Evolutionary conservation across 2,113 vertebrate genomes (phyloP).

Genomic region (Nematolebias whitei): DNA sequence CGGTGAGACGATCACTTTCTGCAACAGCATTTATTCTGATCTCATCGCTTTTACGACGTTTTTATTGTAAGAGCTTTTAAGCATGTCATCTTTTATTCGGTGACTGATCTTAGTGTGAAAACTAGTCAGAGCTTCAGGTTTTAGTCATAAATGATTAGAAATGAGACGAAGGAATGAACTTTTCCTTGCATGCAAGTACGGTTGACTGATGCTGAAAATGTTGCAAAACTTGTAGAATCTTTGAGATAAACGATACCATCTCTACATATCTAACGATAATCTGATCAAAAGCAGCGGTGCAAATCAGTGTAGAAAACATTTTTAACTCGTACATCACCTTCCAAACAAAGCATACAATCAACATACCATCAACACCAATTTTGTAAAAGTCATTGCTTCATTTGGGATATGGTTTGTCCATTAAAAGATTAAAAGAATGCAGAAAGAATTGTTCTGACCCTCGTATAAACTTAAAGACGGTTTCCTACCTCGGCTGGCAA

Average conservation of each 20-base stretch:
- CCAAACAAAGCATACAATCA: no score
- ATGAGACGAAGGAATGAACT: not conserved
- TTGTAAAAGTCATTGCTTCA: constrained; percentile 1
- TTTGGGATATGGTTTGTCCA: no score
- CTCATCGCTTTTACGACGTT: constrained; percentile 21
- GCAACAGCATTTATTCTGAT: not conserved
- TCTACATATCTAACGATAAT: constrained; percentile 27
- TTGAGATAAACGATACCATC: constrained; percentile 8
- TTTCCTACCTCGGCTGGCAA: constrained; percentile 21
- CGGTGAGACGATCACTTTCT: not conserved
- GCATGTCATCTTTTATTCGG: constrained; percentile 2
- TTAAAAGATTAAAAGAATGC: no score
- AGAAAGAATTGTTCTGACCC: constrained; percentile 18
- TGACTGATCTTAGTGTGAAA: constrained; percentile 4
- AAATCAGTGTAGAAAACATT: not conserved
- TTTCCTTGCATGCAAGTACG: not conserved
- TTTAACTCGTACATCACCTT: not conserved
- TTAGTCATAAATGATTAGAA: not conserved
- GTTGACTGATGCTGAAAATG: constrained; percentile 6
- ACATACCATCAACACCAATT: no score
- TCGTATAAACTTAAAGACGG: constrained; percentile 30
- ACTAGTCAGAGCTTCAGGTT: constrained; percentile 5
- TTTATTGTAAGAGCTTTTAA: constrained; percentile 15
- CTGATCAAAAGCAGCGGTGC: not conserved
- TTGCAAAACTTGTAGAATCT: constrained; percentile 2